Conservation (phyloP, 2,888 invertebrate species). For the Euproctis similis region DNA sequence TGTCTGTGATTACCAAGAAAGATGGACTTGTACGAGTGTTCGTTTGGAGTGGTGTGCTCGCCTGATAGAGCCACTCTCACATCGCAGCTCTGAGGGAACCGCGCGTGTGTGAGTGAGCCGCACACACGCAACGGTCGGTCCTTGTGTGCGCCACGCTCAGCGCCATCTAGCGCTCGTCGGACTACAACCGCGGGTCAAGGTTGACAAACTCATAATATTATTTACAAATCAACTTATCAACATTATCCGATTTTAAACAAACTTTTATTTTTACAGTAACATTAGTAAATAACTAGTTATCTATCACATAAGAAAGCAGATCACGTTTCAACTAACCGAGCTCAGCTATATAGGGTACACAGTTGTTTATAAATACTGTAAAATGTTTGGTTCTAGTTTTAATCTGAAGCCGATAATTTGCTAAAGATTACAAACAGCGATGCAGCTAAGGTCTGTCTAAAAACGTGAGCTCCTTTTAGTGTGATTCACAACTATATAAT, state of each 20-base stretch:
- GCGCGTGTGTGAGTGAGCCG: slow-evolving; percentile 40
- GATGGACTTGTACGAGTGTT: slow-evolving; percentile 34
- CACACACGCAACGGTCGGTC: slow-evolving; percentile 32
- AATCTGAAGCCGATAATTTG: slow-evolving; percentile 55
- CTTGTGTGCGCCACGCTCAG: slow-evolving; percentile 39
- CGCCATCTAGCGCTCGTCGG: slow-evolving; percentile 62
- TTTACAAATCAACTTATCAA: slow-evolving; percentile 53
- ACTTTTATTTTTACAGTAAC: slow-evolving; percentile 10
- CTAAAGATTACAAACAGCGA: slow-evolving; percentile 60
- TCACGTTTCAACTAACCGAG: slow-evolving; percentile 22
- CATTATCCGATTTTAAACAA: slow-evolving; percentile 19
- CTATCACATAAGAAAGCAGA: slow-evolving; percentile 11
- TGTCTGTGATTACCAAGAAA: slow-evolving; percentile 38
- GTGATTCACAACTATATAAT: slow-evolving; percentile 34
- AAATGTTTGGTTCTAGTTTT: slow-evolving; percentile 56
- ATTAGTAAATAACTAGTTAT: slow-evolving; percentile 11
- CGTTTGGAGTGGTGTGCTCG: slow-evolving; percentile 28
- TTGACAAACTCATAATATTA: slow-evolving; percentile 61
- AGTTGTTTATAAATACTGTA: slow-evolving; percentile 62
- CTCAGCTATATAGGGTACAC: no score
- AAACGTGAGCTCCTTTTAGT: slow-evolving; percentile 58
- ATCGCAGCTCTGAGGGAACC: slow-evolving; percentile 13
- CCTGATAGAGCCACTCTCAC: slow-evolving; percentile 44
- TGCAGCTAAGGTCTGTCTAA: slow-evolving; percentile 39
- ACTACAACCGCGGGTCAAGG: slow-evolving; percentile 50